Percentiles rank a stretch among this genome's conserved stretches.
phyloP scores from a whole-genome alignment of 2,113 vertebrate genomes.

The Gavia stellata region DNA sequence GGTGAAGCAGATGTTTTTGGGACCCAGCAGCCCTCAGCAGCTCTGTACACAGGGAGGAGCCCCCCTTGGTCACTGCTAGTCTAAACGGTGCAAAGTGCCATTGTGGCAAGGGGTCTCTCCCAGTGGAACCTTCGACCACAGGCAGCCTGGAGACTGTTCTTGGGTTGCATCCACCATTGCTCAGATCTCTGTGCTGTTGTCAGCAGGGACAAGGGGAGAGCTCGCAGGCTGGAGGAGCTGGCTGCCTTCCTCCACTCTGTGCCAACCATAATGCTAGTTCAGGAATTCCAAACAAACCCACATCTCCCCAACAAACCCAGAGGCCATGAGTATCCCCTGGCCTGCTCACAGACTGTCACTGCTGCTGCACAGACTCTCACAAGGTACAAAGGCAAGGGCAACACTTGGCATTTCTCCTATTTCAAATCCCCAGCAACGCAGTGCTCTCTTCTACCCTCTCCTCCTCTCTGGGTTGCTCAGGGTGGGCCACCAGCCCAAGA shows the following conservation, averaged over 20 bases:
- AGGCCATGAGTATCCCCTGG: neutral
- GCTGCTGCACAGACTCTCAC: neutral
- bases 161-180: neutral
- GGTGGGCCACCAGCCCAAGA: neutral
- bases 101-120: neutral
- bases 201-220: neutral
- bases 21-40: neutral
- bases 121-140: accelerated
- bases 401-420: neutral
- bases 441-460: neutral
- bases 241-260: neutral
- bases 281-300: neutral
- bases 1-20: neutral
- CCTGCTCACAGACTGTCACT: neutral
- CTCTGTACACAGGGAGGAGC: neutral
- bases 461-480: neutral
- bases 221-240: neutral
- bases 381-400: neutral
- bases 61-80: neutral
- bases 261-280: neutral
- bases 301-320: neutral
- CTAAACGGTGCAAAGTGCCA: accelerated
- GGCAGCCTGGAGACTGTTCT: neutral
- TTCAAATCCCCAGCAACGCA: neutral
- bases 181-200: neutral